phyloP scores from a whole-genome alignment of 2,888 invertebrate species.

The Euproctis similis region DNA sequence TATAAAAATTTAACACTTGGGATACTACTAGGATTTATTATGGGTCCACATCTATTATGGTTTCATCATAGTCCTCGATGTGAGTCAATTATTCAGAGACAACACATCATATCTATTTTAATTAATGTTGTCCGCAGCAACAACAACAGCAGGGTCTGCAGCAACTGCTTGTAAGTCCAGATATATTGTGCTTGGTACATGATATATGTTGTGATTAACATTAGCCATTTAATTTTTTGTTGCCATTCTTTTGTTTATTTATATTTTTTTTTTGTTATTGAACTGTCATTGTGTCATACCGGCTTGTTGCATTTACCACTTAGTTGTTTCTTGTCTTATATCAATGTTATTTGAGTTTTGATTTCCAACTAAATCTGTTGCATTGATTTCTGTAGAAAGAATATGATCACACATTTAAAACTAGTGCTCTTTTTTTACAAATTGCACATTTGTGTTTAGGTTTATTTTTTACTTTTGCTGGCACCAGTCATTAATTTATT shows the following conservation, averaged over 20 bases:
- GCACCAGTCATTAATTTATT: too few relatives aligned
- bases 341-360: too few relatives aligned
- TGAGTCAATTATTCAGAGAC: neutral
- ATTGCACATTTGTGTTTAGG: too few relatives aligned
- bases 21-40: neutral
- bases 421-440: too few relatives aligned
- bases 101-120: conserved; percentile 28
- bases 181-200: conserved; percentile 51
- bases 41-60: too few relatives aligned
- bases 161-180: conserved; percentile 91
- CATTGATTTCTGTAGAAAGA: too few relatives aligned
- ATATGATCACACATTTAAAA: too few relatives aligned
- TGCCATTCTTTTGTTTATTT: conserved; percentile 19
- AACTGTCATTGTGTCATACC: conserved; percentile 15
- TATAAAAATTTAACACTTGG: too few relatives aligned
- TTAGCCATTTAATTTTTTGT: conserved; percentile 32
- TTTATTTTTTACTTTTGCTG: too few relatives aligned
- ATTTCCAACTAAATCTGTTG: too few relatives aligned
- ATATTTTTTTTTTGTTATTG: conserved; percentile 14
- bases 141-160: conserved; percentile 94
- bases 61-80: too few relatives aligned
- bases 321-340: conserved; percentile 2
- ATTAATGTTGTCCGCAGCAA: conserved; percentile 79
- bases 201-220: conserved; percentile 62
- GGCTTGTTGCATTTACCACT: conserved; percentile 28